Evolutionary conservation across 2,888 invertebrate species (phyloP), one percentile per base, ranked within the genome.

Genomic region (Ophion ellenae): DNA sequence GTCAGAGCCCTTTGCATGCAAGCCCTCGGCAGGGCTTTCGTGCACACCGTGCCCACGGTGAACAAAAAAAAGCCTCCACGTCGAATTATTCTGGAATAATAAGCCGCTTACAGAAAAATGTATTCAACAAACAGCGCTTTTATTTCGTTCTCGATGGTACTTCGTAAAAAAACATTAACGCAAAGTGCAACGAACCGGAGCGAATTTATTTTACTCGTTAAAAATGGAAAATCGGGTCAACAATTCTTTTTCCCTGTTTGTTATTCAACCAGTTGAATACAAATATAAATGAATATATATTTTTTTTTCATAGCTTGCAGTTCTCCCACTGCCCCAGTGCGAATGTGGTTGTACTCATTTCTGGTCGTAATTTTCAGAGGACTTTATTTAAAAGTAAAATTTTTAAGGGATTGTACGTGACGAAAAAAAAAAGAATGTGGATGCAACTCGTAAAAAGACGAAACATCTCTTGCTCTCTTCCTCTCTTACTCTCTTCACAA

Each of bases 371-470:
- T 59, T 57, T 77, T 70, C 78, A 32, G 81, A 40, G 73, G 70
- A 73, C 74, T 32, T 87, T 80, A 88, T 87, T 87, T 87, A 84
- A 74, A 79, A 86, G 86, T 86, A 69, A 88, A 86, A 88, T 87
- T 80, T 81, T 71, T 76, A 73, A 59, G 64, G 77, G 76, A 78
- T 67, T 83, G 74, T 84, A 83, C 83, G 82, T 70, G 82, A 86
- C 84, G 83, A 83, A 75, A 57, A 64, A 82, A 81, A 83, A 75
- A 57, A 75, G 57, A 82, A 81, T 32, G 80, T 53, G 53, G 17
- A 53, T 53, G 71, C 69, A 36, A 59, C 32, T 47, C 63, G 20
- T 47, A 69, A 64, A 64, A 78, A 59, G n/a, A 59, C 20, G 63
- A 71, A 79, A 69, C 40, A 40, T 77, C 40, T 20, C 79, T 66